Base-by-base conservation (phyloP, 2,888 invertebrate genomes). In the Bellardia pandia region DNA sequence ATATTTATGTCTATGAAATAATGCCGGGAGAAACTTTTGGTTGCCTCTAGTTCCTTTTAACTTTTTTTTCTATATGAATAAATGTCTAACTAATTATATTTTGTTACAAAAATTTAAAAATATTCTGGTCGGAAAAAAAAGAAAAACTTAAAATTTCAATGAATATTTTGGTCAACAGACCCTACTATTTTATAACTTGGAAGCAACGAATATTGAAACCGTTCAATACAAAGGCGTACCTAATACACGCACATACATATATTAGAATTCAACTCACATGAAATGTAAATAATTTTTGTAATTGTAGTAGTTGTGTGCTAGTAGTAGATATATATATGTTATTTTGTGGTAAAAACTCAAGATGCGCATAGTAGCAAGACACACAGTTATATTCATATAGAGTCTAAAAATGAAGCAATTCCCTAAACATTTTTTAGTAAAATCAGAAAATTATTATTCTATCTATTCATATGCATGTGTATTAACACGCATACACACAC, bases 361-460 rank as follows among this genome's bases (percentile, higher is more conserved):
- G 60, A n/a, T 33, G 16, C 60, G n/a, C 14, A 58, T 16, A 42
- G 30, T 40, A 58, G 30, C 30, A 42, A 42, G 33, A 33, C 33
- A 33, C 33, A 33, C 33, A 56, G 13, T 42, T 30, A 30, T 11
- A 60, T n/a, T 2, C 11, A 30, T 14, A 30, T 37, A 8, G 0
- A 64, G 62, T 16, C n/a, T 23, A 37, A 69, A 68, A 33, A 14
- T 69, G 40, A 56, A 58, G 58, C 42, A 56, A 42, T 56, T 72
- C 56, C 16, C 56, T 66, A 8, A 42, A 66, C 23, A 66, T 45
- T 45, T 45, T 45, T 51, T 6, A 51, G 51, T 51, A 51, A 51
- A 51, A 51, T 51, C 51, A n/a, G 51, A 51, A 51, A 51, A 51
- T 51, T 51, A 51, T 51, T 51, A 51, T 51, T 51, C 51, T 51